phyloP scores from a whole-genome alignment of 1,140 invertebrate genomes.

The Eulimnadia texana region DNA sequence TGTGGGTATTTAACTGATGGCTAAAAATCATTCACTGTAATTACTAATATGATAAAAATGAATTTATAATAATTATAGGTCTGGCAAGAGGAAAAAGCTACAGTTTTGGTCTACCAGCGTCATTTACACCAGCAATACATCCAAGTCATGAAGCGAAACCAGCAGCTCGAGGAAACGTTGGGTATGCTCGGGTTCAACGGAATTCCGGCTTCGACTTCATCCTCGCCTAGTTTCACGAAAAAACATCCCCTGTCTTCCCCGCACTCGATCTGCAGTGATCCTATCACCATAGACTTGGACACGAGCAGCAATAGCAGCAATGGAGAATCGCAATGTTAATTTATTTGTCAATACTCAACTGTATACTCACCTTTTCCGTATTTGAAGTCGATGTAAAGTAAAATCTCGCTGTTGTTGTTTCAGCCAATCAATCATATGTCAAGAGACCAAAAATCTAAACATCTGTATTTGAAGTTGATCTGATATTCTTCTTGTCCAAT shows the following conservation, averaged over 20 bases:
- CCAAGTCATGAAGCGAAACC: conserved; percentile 55
- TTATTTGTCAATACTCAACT: background rate
- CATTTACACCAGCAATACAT: conserved; percentile 65
- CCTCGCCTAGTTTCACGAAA: background rate
- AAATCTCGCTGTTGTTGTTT: background rate
- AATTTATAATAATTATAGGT: conserved; percentile 33
- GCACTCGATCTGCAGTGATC: conserved; percentile 12
- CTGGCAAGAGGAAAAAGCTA: conserved; percentile 65
- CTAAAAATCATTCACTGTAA: too few species aligned
- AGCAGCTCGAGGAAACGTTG: conserved; percentile 49
- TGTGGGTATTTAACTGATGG: too few species aligned
- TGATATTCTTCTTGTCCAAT: too few species aligned
- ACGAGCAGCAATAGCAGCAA: conserved; percentile 6
- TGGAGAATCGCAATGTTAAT: conserved; percentile 21
- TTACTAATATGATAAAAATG: too few species aligned
- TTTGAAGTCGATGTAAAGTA: background rate
- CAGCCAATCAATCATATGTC: background rate
- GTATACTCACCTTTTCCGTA: background rate
- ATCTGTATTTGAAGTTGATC: too few species aligned
- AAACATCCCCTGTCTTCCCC: conserved; percentile 10
- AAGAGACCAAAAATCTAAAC: too few species aligned
- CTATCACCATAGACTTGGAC: conserved; percentile 13
- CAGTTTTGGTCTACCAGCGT: conserved; percentile 61
- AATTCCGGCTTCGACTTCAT: background rate
- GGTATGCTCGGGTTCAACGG: conserved; percentile 30